Evolutionary conservation across 2,888 invertebrate species (phyloP), one percentile per base, ranked within the genome.

Genomic region (Tipula lateralis): DNA sequence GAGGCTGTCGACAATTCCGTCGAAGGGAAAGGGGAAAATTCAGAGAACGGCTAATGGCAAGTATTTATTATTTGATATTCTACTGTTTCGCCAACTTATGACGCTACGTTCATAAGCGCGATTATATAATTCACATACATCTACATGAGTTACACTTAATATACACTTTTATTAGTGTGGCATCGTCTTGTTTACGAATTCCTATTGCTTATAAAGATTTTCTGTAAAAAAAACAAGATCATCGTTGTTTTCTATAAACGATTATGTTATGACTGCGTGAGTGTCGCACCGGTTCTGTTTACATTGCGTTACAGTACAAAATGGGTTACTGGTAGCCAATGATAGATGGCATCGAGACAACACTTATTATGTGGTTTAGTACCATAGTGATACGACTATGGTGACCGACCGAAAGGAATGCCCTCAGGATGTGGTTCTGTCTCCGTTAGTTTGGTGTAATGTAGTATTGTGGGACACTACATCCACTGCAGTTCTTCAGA

Each of bases 1-100:
- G 84, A 85, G 85, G 84, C 16, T 84, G n/a, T n/a, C n/a, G 36
- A 30, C 50, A 80, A 85, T 85, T 24, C 39, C 85, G 13, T 85
- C 85, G 2, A 85, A 85, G 32, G 85, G 85, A 84, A 85, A 85
- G 84, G 85, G 85, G 29, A 84, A 84, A 84, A 24, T 84, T 24
- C 83, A 84, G 50, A 85, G 85, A 9, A 29, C 83, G 7, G 39
- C 36, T 39, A 39, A 1, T 39, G 39, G 34, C 6, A 29, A 39
- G 83, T 83, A 19, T 16, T 19, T 81, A 83, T n/a, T n/a, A n/a
- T n/a, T n/a, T n/a, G n/a, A n/a, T n/a, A n/a, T n/a, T n/a, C n/a
- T n/a, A n/a, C n/a, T 19, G 19, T 19, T 7, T 50, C 50, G 66
- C 24, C 1, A 66, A 30, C n/a, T 32, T 29, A 29, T 82, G 82